Percentiles rank a stretch among this genome's conserved stretches.
These are phyloP conservation scores for Lates calcarifer DNA, from an alignment of 2,113 vertebrate genomes.

Conservation along the genomic window DNA sequence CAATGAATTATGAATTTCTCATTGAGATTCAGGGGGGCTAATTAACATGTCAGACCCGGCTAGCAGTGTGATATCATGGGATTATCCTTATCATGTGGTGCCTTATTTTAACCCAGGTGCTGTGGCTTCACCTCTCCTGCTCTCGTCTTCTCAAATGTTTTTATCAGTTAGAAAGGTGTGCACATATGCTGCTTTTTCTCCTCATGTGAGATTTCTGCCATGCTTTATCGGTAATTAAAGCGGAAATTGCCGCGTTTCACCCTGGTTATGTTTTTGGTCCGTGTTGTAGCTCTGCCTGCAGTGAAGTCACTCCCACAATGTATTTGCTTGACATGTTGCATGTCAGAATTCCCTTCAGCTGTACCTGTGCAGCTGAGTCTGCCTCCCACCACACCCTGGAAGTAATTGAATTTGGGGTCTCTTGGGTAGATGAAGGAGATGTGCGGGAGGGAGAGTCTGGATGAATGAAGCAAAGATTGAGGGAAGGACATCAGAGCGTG, in stretches of 20 bases:
- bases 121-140: slow-evolving; percentile 53
- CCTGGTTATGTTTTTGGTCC: background rate
- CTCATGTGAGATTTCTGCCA: background rate
- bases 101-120: slow-evolving; percentile 36
- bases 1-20: slow-evolving; percentile 80
- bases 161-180: slow-evolving; percentile 12
- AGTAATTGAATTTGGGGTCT: slow-evolving; percentile 80
- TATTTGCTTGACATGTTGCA: slow-evolving; percentile 51
- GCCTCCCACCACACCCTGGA: slow-evolving; percentile 42
- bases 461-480: slow-evolving; percentile 61
- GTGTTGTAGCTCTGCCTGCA: slow-evolving; percentile 10
- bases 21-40: slow-evolving; percentile 74
- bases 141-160: slow-evolving; percentile 23
- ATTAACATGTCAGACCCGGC: slow-evolving; percentile 72
- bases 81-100: slow-evolving; percentile 58
- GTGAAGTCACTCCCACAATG: slow-evolving; percentile 40
- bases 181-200: slow-evolving; percentile 13
- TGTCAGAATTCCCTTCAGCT: slow-evolving; percentile 57
- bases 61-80: slow-evolving; percentile 40
- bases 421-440: slow-evolving; percentile 55
- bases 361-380: slow-evolving; percentile 60
- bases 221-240: slow-evolving; percentile 49
- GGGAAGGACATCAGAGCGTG: background rate
- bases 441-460: slow-evolving; percentile 56
- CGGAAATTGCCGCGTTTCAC: slow-evolving; percentile 22